phyloP scores from a whole-genome alignment of 2,797 vertebrate genomes.

The Hylomyscus alleni region DNA sequence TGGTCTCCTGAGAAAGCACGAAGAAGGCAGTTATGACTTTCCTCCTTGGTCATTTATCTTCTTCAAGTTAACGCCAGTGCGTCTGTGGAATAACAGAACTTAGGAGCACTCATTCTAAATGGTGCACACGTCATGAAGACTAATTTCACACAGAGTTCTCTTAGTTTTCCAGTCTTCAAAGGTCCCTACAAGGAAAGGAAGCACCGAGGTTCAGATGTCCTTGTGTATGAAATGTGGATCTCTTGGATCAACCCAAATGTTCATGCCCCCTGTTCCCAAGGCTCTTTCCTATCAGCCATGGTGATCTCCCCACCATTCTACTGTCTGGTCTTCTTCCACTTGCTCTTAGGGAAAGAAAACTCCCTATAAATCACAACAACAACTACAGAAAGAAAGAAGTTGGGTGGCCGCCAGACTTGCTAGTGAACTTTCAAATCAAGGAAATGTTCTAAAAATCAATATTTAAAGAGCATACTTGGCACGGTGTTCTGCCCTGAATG shows the following conservation, averaged over 20 bases:
- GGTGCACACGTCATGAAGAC: background rate
- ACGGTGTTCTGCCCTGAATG: background rate
- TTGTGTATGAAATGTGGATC: conserved; percentile 5
- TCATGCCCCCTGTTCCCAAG: background rate
- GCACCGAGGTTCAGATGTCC: conserved; percentile 4
- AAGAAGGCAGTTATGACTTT: background rate
- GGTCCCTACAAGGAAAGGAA: conserved; percentile 11
- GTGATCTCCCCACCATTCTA: background rate
- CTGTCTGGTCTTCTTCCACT: conserved; percentile 45
- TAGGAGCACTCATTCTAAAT: background rate
- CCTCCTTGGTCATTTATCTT: background rate
- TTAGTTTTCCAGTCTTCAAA: conserved; percentile 40
- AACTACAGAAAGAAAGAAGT: conserved; percentile 37
- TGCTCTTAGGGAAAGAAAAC: conserved; percentile 45
- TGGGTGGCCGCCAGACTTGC: conserved; percentile 57
- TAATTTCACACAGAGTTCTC: background rate
- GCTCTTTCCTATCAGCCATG: background rate
- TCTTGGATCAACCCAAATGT: conserved; percentile 14
- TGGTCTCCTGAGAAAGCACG: background rate
- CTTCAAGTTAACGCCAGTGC: background rate
- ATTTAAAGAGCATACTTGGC: conserved; percentile 78
- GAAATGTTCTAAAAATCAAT: conserved; percentile 74
- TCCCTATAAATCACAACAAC: conserved; percentile 58
- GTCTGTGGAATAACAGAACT: background rate
- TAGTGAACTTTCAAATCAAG: conserved; percentile 72